phyloP scores from a whole-genome alignment of 2,888 invertebrate genomes.

The Drosophila quasianomalipes region DNA sequence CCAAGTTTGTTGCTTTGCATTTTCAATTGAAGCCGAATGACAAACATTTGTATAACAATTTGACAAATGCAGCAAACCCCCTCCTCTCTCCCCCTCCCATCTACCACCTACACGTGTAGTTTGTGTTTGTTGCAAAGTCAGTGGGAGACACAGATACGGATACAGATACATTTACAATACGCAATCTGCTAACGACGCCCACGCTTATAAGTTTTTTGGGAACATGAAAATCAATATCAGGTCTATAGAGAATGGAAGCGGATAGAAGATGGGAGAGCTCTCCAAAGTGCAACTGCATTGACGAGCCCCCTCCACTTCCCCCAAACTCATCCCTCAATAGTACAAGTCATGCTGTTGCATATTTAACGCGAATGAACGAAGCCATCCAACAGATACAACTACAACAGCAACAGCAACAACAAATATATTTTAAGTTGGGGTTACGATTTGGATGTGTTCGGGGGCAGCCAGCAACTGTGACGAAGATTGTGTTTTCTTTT shows the following conservation, averaged over 20 bases:
- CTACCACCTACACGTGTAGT: slow-evolving; percentile 11
- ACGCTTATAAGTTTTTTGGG: slow-evolving; percentile 46
- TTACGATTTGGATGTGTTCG: neutral
- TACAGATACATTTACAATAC: slow-evolving; percentile 23
- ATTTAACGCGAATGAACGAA: slow-evolving; percentile 71
- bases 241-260: slow-evolving; percentile 4
- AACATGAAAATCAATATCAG: slow-evolving; percentile 68
- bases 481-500: neutral
- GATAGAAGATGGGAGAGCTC: neutral
- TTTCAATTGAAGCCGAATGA: slow-evolving; percentile 61
- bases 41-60: slow-evolving; percentile 77
- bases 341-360: slow-evolving; percentile 74
- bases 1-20: slow-evolving; percentile 42
- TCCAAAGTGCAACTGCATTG: slow-evolving; percentile 36
- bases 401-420: slow-evolving; percentile 1
- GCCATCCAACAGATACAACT: slow-evolving; percentile 60
- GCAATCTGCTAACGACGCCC: slow-evolving; percentile 54
- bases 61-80: slow-evolving; percentile 57
- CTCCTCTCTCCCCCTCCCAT: neutral
- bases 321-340: slow-evolving; percentile 21
- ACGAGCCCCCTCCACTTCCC: neutral
- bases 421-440: slow-evolving; percentile 1
- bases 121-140: slow-evolving; percentile 57
- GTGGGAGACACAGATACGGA: slow-evolving; percentile 20
- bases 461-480: slow-evolving; percentile 3